Conservation (phyloP, 1,140 invertebrate genomes). For the Steinernema feltiae region DNA sequence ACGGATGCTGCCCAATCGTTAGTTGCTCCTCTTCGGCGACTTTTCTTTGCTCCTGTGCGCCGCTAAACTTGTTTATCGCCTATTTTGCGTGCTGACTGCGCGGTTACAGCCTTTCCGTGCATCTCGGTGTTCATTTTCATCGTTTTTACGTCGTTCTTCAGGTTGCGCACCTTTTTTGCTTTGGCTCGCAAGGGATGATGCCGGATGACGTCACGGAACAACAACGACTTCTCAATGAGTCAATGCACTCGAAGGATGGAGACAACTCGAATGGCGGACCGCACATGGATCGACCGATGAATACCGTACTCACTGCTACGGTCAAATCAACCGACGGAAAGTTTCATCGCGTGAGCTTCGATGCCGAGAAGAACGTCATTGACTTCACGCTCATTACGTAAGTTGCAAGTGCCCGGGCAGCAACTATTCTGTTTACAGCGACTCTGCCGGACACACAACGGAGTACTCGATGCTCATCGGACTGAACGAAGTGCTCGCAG, state of each 20-base stretch:
- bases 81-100: neutral
- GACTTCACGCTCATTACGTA: constrained; percentile 36
- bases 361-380: constrained; percentile 32
- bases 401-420: neutral
- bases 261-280: neutral
- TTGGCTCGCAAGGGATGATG: no score
- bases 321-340: constrained; percentile 37
- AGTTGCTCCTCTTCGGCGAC: neutral
- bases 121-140: no score
- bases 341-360: constrained; percentile 34
- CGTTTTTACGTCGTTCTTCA: no score
- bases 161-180: no score
- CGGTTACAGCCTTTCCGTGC: neutral
- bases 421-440: neutral
- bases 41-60: neutral
- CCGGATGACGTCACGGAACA: neutral
- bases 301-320: constrained; percentile 20
- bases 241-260: neutral
- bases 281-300: neutral
- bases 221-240: neutral
- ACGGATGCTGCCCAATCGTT: neutral
- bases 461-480: constrained; percentile 8
- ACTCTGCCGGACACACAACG: neutral
- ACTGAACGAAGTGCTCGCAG: neutral
- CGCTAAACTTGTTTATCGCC: neutral